Evolutionary conservation across 2,888 invertebrate genomes (phyloP).

Genomic region (Himalopsyche tibetana): DNA sequence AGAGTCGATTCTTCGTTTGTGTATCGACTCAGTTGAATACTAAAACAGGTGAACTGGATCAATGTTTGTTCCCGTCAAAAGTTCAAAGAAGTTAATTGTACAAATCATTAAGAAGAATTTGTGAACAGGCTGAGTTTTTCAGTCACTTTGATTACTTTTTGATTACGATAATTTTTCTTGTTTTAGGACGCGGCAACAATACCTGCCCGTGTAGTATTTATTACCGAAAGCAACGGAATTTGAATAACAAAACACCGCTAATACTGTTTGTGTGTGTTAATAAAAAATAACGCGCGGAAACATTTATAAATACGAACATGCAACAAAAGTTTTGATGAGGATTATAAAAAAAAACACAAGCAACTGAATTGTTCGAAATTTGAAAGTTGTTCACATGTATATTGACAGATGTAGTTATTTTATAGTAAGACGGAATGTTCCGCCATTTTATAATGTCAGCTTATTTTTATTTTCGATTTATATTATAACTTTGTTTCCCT

Average conservation of each 20-base stretch:
- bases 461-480: no score
- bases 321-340: slow-evolving; percentile 18
- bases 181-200: not conserved
- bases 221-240: not conserved
- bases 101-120: slow-evolving; percentile 54
- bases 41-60: slow-evolving; percentile 28
- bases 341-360: not conserved
- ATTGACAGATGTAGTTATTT: no score
- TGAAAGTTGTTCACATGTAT: not conserved
- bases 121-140: slow-evolving; percentile 47
- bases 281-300: slow-evolving; percentile 1
- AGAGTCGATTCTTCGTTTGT: slow-evolving; percentile 3
- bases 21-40: not conserved
- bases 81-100: slow-evolving; percentile 59
- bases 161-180: slow-evolving; percentile 51
- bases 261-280: slow-evolving; percentile 10
- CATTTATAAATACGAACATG: not conserved
- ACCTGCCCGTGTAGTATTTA: not conserved
- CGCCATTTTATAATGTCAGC: no score
- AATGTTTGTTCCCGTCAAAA: slow-evolving; percentile 37
- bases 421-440: no score
- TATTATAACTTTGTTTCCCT: no score
- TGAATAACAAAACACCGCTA: not conserved
- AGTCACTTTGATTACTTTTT: slow-evolving; percentile 58
- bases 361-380: not conserved